Conservation (phyloP, 1,140 invertebrate species). For the Heliconius melpomene region DNA sequence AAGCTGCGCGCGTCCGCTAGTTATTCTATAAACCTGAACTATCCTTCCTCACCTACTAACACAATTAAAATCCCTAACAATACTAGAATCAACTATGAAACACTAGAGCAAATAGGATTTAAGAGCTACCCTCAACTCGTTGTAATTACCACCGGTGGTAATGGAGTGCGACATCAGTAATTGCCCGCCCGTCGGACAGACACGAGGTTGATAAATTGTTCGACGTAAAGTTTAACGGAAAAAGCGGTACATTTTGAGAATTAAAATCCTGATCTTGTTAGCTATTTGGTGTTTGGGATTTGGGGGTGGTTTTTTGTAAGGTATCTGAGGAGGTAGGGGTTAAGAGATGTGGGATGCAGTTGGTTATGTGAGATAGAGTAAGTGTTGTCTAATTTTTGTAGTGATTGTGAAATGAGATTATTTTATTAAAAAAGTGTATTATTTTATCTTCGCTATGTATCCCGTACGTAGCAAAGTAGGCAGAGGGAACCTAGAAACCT, state of each 20-base stretch:
- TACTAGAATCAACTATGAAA: neutral
- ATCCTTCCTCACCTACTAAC: neutral
- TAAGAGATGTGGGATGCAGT: no score
- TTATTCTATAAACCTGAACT: neutral
- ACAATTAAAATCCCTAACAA: conserved; percentile 1
- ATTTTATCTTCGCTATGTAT: no score
- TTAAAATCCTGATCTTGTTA: conserved; percentile 59
- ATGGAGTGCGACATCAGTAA: conserved; percentile 66
- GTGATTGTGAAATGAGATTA: no score
- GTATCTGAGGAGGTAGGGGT: neutral
- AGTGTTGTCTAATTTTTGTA: no score
- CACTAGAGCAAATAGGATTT: neutral
- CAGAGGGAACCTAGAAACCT: no score
- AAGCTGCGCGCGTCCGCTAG: no score
- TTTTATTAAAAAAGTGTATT: no score
- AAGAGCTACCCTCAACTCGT: conserved; percentile 28
- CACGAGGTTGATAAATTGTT: conserved; percentile 65
- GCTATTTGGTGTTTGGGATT: conserved; percentile 32
- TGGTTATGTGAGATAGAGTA: no score
- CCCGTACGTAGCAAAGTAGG: no score
- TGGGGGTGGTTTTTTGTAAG: neutral
- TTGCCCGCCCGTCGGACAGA: conserved; percentile 59
- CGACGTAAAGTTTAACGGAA: conserved; percentile 60
- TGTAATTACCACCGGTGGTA: conserved; percentile 55
- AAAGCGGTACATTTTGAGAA: conserved; percentile 61